phyloP scores from a whole-genome alignment of 2,113 vertebrate species.

The Prolemur simus region DNA sequence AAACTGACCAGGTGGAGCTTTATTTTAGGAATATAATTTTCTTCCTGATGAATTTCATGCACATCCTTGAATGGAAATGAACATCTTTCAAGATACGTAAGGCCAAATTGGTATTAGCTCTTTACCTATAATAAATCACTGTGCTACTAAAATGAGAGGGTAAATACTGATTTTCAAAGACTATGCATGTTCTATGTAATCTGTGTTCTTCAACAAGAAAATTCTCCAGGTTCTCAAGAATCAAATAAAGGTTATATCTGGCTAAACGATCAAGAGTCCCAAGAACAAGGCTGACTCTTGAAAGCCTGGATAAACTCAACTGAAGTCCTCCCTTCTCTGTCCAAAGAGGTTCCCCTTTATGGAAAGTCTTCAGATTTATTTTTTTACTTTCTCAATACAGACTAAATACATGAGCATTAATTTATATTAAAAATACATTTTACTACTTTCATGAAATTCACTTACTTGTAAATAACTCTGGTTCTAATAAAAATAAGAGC shows the following conservation, averaged over 20 bases:
- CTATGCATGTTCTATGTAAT: not conserved
- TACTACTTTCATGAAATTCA: not conserved
- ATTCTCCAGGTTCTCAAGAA: not conserved
- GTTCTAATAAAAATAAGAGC: not conserved
- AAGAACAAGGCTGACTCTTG: not conserved
- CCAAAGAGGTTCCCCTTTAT: not conserved
- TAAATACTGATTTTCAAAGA: not conserved
- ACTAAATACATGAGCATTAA: not conserved
- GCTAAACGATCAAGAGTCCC: not conserved
- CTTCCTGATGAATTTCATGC: not conserved
- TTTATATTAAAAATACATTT: conserved; percentile 4
- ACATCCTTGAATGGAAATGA: not conserved
- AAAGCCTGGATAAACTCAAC: not conserved
- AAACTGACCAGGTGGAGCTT: not conserved
- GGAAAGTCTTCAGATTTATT: not conserved
- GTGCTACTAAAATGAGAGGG: not conserved
- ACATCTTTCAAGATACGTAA: not conserved
- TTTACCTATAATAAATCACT: conserved; percentile 23
- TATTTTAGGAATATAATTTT: conserved; percentile 10
- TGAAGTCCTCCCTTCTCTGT: not conserved
- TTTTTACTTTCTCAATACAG: not conserved
- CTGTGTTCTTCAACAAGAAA: conserved; percentile 7
- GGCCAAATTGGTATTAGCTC: not conserved
- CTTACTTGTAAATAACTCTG: not conserved
- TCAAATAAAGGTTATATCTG: not conserved